phyloP scores from a whole-genome alignment of 2,888 invertebrate species.

The Noctuana brunneofusca region DNA sequence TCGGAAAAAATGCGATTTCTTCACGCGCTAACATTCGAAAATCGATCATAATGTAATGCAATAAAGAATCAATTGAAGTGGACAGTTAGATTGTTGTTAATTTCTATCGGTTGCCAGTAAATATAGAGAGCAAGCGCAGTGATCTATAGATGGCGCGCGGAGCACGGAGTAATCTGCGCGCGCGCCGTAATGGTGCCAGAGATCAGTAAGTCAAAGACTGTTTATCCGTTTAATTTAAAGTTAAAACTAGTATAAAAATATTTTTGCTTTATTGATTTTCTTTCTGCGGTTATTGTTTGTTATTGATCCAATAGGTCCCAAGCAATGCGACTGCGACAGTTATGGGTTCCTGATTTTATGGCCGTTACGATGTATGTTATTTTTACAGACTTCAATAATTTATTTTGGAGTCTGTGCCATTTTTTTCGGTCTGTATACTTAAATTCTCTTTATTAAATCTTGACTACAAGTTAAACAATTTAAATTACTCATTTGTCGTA shows the following conservation, averaged over 20 bases:
- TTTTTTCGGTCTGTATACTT: too few species aligned
- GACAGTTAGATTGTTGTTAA: conserved; percentile 47
- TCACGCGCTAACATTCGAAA: conserved; percentile 38
- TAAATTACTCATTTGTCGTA: too few species aligned
- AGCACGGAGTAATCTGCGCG: conserved; percentile 57
- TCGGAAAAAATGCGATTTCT: conserved; percentile 48
- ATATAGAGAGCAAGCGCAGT: conserved; percentile 71
- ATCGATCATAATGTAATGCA: conserved; percentile 35
- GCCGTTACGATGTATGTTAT: too few species aligned
- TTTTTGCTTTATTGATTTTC: too few species aligned
- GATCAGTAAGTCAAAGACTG: conserved; percentile 46
- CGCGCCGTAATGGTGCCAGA: conserved; percentile 54
- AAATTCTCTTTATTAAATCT: too few species aligned
- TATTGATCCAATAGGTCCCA: too few species aligned
- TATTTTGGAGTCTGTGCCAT: too few species aligned
- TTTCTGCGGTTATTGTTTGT: too few species aligned
- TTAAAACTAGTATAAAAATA: not conserved
- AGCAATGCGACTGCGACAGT: too few species aligned
- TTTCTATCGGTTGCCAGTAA: conserved; percentile 66
- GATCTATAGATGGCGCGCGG: conserved; percentile 70
- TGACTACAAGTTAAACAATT: too few species aligned
- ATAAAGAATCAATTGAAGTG: conserved; percentile 43
- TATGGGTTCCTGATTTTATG: too few species aligned
- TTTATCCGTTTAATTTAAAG: not conserved
- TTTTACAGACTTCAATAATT: too few species aligned